Evolutionary conservation across 2,113 vertebrate species (phyloP), one percentile per base, ranked within the genome.

Genomic region (Cochlearius cochlearius): DNA sequence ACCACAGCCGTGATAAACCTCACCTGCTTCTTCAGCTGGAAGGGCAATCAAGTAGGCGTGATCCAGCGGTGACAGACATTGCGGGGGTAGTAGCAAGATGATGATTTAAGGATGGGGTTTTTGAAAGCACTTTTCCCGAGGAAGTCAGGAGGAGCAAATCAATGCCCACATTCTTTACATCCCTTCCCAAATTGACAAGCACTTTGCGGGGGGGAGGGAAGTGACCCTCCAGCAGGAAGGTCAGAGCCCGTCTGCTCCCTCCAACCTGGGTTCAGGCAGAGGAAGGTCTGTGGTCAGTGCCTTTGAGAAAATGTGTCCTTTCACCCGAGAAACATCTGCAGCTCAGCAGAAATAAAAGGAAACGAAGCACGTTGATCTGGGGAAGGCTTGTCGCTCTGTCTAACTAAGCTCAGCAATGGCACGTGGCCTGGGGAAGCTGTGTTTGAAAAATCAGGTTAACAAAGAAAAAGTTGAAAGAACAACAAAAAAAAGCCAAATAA

Each of bases 121-220:
- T 83, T 86, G 63, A 97, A 97, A 95, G 96, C 95, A 95, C 74
- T 93, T 97, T 95, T 92, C 60, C 77, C 12, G 15, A 90, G 95
- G 89, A 95, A 88, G 84, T 82, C 88, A 78, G 76, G 58, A 86
- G 88, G 69, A 96, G 41, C 34, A 80, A 92, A 96, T 94, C 75
- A 77, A 62, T 89, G 64, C 87, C 71, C 74, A 80, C 49, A 38
- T 72, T 84, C 91, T 84, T 89, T 49, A 88, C 68, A 76, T 80
- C 90, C 67, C n/a, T 93, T 94, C 81, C 52, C 27, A 45, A 94
- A 90, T 2, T 69, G 66, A 92, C 71, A 81, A 89, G 96, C 90
- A 93, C 94, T 97, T 97, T 93, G 96, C 1, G 2, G 58, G 72
- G 67, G 49, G 45, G 36, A 39, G 72, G 94, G 88, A 84, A 60